Conservation (phyloP, 2,113 vertebrate species). For the Halcyon senegalensis region DNA sequence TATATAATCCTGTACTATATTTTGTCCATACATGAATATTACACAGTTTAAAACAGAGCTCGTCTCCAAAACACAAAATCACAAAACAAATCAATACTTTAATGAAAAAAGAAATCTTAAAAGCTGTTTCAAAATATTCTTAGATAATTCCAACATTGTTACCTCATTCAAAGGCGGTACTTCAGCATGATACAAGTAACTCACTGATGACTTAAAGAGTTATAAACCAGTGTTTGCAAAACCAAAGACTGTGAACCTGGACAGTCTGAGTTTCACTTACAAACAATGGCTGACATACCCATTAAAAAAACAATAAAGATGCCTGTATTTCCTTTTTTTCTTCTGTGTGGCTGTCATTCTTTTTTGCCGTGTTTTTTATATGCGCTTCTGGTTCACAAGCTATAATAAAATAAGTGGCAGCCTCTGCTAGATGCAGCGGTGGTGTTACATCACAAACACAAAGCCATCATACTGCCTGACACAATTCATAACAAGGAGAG, state of each 20-base stretch:
- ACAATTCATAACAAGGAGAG: constrained; percentile 1
- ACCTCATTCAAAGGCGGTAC: neutral
- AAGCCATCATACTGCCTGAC: constrained; percentile 5
- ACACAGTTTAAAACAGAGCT: neutral
- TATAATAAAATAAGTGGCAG: neutral
- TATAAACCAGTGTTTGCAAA: neutral
- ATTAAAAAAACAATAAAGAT: neutral
- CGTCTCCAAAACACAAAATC: neutral
- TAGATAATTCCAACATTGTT: neutral
- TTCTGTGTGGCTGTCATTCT: neutral
- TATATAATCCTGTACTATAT: neutral
- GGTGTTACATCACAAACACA: neutral
- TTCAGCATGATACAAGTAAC: neutral
- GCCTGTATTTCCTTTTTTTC: neutral
- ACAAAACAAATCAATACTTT: neutral
- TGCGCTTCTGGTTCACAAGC: neutral
- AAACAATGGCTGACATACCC: neutral
- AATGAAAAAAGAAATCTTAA: neutral
- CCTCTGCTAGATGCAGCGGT: neutral
- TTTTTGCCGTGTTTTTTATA: neutral
- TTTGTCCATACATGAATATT: neutral
- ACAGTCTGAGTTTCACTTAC: neutral
- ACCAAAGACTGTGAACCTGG: neutral
- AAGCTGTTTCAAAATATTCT: neutral
- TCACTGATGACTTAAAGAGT: neutral